Conservation (phyloP, 2,888 invertebrate species). For the Galerucella nymphaeae region DNA sequence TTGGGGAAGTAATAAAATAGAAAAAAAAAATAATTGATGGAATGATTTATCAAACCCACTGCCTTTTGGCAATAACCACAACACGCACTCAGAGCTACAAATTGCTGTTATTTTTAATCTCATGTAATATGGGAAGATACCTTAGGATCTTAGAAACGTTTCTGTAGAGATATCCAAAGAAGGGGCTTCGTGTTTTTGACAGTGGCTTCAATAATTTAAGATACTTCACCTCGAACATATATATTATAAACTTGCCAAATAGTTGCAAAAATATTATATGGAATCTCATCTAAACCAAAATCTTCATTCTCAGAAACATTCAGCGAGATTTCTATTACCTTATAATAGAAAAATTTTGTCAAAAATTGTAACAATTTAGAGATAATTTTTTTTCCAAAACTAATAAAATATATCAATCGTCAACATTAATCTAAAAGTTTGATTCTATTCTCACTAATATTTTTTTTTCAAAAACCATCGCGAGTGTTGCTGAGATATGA, state of each 20-base stretch:
- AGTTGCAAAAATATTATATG: conserved; percentile 44
- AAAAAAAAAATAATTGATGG: too few species aligned
- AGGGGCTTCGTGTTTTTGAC: background rate
- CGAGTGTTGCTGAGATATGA: conserved; percentile 32
- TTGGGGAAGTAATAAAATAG: too few species aligned
- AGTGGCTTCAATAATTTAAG: conserved; percentile 2
- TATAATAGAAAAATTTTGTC: conserved; percentile 37
- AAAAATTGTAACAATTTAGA: conserved; percentile 41
- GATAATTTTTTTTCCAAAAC: conserved; percentile 40
- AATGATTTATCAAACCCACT: too few species aligned
- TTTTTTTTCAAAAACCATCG: conserved; percentile 27
- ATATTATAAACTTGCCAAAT: conserved; percentile 36
- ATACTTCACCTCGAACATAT: background rate
- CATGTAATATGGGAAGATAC: too few species aligned
- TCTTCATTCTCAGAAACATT: conserved; percentile 29
- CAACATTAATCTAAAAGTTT: conserved; percentile 47
- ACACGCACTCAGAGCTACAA: too few species aligned
- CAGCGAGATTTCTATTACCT: conserved; percentile 23
- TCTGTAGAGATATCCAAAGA: background rate
- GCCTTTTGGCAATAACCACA: too few species aligned
- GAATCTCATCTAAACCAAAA: conserved; percentile 28
- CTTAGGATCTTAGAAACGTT: background rate
- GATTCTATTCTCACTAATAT: conserved; percentile 48
- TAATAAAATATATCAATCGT: conserved; percentile 46
- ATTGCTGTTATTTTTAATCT: too few species aligned